A percentile compares a stretch with the other conserved stretches of the same genome.
Conservation (phyloP, 2,888 invertebrate genomes). For the Agrypnus murinus region DNA sequence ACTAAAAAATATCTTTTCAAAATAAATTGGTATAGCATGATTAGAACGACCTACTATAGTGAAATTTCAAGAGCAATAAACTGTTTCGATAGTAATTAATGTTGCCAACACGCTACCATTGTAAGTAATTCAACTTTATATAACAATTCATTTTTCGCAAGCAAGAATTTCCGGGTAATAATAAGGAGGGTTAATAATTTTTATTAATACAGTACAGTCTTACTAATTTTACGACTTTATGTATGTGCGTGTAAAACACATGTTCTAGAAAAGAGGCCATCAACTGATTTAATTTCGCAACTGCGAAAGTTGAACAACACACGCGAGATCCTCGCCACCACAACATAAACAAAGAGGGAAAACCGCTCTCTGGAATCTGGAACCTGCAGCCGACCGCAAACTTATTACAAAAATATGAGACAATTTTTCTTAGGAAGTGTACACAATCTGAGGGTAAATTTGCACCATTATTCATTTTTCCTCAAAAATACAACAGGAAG, state of each 20-base stretch:
- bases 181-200: not conserved
- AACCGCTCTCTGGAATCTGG: constrained; percentile 2
- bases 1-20: not conserved
- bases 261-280: constrained; percentile 20
- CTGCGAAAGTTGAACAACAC: constrained; percentile 8
- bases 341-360: constrained; percentile 2
- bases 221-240: constrained; percentile 21
- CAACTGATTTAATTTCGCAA: constrained; percentile 21
- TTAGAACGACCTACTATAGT: too few relatives aligned
- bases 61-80: constrained; percentile 16
- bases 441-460: constrained; percentile 22
- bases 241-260: constrained; percentile 18
- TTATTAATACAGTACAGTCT: constrained; percentile 8
- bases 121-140: too few relatives aligned
- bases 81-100: constrained; percentile 1
- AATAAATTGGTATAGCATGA: constrained; percentile 6
- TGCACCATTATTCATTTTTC: constrained; percentile 12
- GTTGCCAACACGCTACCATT: too few relatives aligned
- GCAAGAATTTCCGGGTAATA: not conserved
- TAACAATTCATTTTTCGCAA: too few relatives aligned
- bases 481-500: too few relatives aligned
- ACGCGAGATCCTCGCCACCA: not conserved
- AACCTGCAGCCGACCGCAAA: constrained; percentile 15
- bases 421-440: constrained; percentile 26
- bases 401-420: constrained; percentile 23